A percentile compares a stretch with the other conserved stretches of the same genome.
Evolutionary conservation across 2,113 vertebrate genomes (phyloP).

Genomic region (Chloebia gouldiae): DNA sequence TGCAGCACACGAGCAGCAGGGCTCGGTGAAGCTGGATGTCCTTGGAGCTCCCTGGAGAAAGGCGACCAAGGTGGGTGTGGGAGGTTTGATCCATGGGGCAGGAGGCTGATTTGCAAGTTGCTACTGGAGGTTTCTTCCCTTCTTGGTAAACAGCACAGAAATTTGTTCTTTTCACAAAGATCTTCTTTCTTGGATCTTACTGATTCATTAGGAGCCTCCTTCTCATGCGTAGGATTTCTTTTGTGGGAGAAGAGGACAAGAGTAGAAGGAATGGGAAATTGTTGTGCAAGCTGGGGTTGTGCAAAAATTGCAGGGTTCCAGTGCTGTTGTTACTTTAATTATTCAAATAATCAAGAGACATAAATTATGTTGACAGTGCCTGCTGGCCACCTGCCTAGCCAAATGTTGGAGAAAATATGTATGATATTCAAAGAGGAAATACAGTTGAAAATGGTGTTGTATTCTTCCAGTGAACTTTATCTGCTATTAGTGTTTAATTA

Average conservation of each 20-base stretch:
- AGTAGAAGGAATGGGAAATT: not conserved
- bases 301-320: slow-evolving; percentile 41
- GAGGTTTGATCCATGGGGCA: not conserved
- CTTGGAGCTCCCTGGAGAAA: not conserved
- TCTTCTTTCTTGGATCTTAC: not conserved
- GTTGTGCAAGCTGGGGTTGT: not conserved
- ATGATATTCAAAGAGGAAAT: not conserved
- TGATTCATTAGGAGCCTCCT: not conserved
- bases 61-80: not conserved
- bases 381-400: slow-evolving; percentile 61
- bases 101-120: fast-evolving
- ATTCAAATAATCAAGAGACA: slow-evolving; percentile 61
- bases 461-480: not conserved
- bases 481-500: not conserved
- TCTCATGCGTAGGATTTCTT: not conserved
- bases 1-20: not conserved
- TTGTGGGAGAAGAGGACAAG: not conserved
- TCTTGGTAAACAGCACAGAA: fast-evolving
- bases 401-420: slow-evolving; percentile 53
- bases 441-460: not conserved
- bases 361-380: slow-evolving; percentile 69
- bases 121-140: not conserved
- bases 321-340: slow-evolving; percentile 60
- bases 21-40: not conserved
- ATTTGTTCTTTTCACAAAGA: not conserved